These are phyloP conservation scores for Cyanistes caeruleus DNA, from an alignment of 2,113 vertebrate genomes.

Conservation along the genomic window DNA sequence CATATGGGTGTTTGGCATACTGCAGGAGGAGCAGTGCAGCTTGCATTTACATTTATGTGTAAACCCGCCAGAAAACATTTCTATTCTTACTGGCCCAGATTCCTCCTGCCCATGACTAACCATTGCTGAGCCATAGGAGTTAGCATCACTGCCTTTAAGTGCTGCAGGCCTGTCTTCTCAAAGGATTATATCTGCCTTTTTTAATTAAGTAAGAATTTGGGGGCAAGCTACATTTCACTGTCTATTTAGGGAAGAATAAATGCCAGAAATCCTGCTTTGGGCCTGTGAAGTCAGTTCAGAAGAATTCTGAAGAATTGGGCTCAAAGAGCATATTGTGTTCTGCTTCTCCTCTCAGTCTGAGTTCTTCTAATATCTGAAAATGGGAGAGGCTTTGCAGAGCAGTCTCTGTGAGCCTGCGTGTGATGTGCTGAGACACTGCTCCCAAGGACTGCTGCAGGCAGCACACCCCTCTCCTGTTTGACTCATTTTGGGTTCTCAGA, in stretches of 20 bases:
- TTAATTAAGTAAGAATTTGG: neutral
- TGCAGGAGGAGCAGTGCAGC: neutral
- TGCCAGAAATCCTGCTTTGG: constrained; percentile 10
- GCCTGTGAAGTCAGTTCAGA: constrained; percentile 28
- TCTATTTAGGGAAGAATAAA: constrained; percentile 25
- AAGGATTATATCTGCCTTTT: neutral
- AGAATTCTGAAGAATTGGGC: constrained; percentile 23
- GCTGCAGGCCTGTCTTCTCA: neutral
- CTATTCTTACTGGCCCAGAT: constrained; percentile 48
- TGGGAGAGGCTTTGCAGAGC: neutral
- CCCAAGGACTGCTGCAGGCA: neutral
- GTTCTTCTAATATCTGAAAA: neutral
- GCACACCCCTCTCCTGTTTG: neutral
- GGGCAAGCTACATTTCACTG: neutral
- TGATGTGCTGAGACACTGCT: neutral
- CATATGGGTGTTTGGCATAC: neutral
- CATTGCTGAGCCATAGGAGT: neutral
- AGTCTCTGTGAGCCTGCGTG: neutral
- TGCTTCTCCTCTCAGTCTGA: neutral
- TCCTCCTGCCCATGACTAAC: neutral
- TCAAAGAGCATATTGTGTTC: constrained; percentile 22
- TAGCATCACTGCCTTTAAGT: neutral
- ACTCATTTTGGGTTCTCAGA: neutral
- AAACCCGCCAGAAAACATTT: constrained; percentile 30
- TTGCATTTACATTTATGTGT: constrained; percentile 30